Evolutionary conservation across 2,797 vertebrate species (phyloP).

Genomic region (Phataginus tricuspis): DNA sequence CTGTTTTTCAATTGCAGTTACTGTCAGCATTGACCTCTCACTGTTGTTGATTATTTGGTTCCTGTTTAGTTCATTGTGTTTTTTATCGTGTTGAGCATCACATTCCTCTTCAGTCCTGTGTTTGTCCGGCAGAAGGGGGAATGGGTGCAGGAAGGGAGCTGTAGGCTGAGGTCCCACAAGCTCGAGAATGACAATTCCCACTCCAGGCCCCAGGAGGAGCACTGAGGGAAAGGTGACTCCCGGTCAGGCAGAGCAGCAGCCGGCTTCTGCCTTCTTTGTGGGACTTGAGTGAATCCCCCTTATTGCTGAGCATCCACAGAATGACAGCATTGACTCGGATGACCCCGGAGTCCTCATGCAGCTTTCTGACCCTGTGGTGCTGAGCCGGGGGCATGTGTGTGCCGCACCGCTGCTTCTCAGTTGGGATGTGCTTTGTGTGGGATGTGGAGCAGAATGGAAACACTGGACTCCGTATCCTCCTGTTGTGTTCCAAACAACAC

Average conservation of each 20-base stretch:
- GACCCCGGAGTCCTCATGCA: not conserved
- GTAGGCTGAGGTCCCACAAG: not conserved
- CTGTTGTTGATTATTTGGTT: not conserved
- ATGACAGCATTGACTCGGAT: not conserved
- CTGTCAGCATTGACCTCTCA: not conserved
- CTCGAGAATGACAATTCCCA: not conserved
- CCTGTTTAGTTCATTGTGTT: not conserved
- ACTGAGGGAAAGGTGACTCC: not conserved
- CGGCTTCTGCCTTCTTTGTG: not conserved
- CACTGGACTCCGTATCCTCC: not conserved
- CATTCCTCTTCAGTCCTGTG: not conserved
- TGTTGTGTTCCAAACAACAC: not conserved
- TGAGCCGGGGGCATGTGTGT: not conserved
- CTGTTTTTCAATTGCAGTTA: not conserved
- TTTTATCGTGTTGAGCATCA: not conserved
- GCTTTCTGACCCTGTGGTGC: not conserved
- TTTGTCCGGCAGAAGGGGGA: not conserved
- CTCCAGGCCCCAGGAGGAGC: not conserved
- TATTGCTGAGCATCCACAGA: not conserved
- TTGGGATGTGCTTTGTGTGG: not conserved
- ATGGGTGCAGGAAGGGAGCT: not conserved
- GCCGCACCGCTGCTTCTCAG: fast-evolving
- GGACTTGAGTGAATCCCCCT: not conserved
- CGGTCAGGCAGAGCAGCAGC: not conserved
- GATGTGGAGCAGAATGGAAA: not conserved